Evolutionary conservation across 2,113 vertebrate species (phyloP), one percentile per base, ranked within the genome.

Genomic region (Cebidichthys violaceus): DNA sequence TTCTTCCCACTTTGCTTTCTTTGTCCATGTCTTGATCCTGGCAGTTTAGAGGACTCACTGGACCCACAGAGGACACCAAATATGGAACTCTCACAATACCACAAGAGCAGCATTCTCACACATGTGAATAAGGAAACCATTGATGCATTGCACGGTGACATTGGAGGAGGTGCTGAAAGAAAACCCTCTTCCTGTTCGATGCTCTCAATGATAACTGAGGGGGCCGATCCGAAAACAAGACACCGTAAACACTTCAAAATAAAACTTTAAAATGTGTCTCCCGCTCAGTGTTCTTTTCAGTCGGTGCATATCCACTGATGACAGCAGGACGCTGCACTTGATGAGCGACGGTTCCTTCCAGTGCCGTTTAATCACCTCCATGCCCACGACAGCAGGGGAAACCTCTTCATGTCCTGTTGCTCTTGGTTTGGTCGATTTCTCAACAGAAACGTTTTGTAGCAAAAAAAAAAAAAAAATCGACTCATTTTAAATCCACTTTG

Each of bases 401-500:
- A 52, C 2, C 29, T 37, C 55, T 71, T 39, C 43, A 31, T 64
- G 20, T 59, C 9, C 33, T 39, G 73, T 68, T 24, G 70, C 41
- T 79, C 41, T 78, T 20, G 18, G 18, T 59, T 52, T 59, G 24
- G 6, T 10, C 13, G 52, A 37, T 66, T 67, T 82, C 22, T 43
- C 29, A n/a, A 14, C 4, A 59, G 0, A 29, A 52, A 18, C 29
- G 15, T 55, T 62, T 47, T n/a, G 24, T 29, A n/a, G 24, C 47
- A 47, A 47, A 35, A 27, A 43, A 17, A n/a, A 22, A 18, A 47
- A 47, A 35, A 27, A 43, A 17, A 69, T 55, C 60, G 2, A 13
- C 11, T 64, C 68, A 9, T 60, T 78, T 50, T 69, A 11, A 70
- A 62, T 82, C 55, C 69, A 31, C n/a, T 17, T 37, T 57, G 37